phyloP scores from a whole-genome alignment of 2,888 invertebrate genomes.

The Sminthurides aquaticus region DNA sequence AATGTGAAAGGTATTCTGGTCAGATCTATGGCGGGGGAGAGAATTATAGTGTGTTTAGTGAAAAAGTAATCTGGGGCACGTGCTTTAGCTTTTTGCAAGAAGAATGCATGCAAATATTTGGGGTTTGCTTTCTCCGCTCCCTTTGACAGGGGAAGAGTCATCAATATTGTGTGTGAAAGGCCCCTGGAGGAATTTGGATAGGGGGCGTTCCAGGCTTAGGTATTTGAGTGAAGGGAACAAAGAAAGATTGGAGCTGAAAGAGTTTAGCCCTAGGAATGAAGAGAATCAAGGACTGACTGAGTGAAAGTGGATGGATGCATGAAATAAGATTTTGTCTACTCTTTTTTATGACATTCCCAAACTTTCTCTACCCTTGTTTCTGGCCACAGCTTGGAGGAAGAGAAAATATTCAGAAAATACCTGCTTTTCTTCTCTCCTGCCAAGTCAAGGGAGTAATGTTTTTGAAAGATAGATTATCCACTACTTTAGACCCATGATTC shows the following conservation, averaged over 20 bases:
- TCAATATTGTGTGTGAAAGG: no score
- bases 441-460: not conserved
- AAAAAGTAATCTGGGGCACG: no score
- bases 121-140: not conserved
- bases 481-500: not conserved
- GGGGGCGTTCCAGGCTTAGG: not conserved
- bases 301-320: not conserved
- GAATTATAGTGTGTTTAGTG: no score
- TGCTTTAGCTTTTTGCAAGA: not conserved
- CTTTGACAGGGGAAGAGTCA: not conserved
- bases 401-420: not conserved
- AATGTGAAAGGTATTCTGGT: no score
- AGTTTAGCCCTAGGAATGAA: no score
- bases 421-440: not conserved
- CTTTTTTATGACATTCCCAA: not conserved
- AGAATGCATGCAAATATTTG: not conserved
- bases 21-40: no score
- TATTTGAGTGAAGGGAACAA: not conserved
- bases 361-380: not conserved
- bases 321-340: not conserved
- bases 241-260: not conserved
- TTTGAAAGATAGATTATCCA: constrained; percentile 7
- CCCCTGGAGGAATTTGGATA: not conserved
- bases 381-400: not conserved
- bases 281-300: not conserved